These are phyloP conservation scores for Anhinga rufa DNA, from an alignment of 2,113 vertebrate genomes.

Conservation along the genomic window DNA sequence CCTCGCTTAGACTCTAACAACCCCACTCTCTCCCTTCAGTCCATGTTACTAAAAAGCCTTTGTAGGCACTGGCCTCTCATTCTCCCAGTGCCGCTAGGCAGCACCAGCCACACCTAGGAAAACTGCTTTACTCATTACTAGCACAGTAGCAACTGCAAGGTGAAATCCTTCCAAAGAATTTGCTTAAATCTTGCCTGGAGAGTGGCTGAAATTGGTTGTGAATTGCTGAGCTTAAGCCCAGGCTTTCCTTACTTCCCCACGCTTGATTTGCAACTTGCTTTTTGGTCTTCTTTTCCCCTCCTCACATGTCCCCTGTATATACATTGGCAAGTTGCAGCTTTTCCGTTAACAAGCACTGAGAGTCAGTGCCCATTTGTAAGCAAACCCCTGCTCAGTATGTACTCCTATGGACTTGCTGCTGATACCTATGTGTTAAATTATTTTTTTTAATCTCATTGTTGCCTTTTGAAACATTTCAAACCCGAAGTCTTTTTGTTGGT, in stretches of 20 bases:
- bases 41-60: background rate
- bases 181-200: slow-evolving; percentile 2
- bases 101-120: background rate
- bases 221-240: background rate
- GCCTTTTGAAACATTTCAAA: background rate
- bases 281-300: background rate
- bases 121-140: slow-evolving; percentile 13
- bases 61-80: background rate
- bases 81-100: background rate
- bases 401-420: background rate
- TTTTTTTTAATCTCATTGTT: background rate
- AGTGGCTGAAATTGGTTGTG: background rate
- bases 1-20: background rate
- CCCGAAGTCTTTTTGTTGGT: background rate
- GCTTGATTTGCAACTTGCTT: background rate
- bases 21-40: background rate
- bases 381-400: background rate
- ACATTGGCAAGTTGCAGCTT: background rate
- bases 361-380: background rate
- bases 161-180: slow-evolving; percentile 24
- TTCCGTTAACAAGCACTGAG: background rate
- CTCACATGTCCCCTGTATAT: background rate
- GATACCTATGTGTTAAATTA: background rate
- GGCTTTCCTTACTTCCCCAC: background rate
- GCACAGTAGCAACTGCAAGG: background rate